These are phyloP conservation scores for Peromyscus maniculatus DNA, from an alignment of 2,113 vertebrate species.

Conservation along the genomic window DNA sequence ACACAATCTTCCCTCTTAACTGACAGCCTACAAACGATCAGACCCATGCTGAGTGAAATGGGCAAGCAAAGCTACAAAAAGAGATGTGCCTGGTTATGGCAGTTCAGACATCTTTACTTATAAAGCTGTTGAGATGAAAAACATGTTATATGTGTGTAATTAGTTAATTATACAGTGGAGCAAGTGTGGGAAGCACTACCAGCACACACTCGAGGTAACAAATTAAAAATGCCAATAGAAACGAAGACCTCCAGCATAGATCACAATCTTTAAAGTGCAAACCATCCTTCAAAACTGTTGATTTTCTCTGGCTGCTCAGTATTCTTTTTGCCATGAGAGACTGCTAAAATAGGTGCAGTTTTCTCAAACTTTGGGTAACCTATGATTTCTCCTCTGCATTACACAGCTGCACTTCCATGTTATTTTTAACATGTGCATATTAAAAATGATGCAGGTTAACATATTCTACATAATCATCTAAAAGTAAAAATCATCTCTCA, in stretches of 20 bases:
- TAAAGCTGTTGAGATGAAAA: constrained; percentile 31
- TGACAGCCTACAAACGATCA: not conserved
- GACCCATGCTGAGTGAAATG: constrained; percentile 39
- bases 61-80: constrained; percentile 45
- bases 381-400: constrained; percentile 49
- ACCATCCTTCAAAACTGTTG: not conserved
- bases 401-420: constrained; percentile 36
- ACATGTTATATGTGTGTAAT: not conserved
- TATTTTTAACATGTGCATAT: not conserved
- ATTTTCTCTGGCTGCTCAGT: not conserved
- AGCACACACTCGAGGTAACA: not conserved
- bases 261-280: constrained; percentile 17
- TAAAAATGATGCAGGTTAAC: not conserved
- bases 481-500: constrained; percentile 67
- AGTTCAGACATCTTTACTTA: not conserved
- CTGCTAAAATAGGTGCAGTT: constrained; percentile 9
- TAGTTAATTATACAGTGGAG: not conserved
- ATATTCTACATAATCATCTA: constrained; percentile 10
- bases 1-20: constrained; percentile 19
- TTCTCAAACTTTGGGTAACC: not conserved
- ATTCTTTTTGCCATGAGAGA: constrained; percentile 24
- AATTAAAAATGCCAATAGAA: not conserved
- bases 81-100: not conserved
- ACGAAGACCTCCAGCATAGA: not conserved
- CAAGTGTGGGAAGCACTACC: constrained; percentile 23